These are phyloP conservation scores for Neotoma lepida DNA, from an alignment of 2,113 vertebrate species.

Conservation along the genomic window DNA sequence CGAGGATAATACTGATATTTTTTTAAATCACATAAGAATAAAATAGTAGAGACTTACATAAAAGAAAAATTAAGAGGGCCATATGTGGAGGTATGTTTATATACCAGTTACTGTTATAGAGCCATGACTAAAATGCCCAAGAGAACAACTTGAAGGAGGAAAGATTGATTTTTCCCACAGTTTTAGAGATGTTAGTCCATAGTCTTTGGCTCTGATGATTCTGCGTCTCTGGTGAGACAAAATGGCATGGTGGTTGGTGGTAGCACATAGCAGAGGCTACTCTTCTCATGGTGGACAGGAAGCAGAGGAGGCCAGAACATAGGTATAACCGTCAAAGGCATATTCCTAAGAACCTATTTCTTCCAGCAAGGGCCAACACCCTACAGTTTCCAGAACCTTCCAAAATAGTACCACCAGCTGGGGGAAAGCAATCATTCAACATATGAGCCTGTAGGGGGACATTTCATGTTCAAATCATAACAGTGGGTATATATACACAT, in stretches of 20 bases:
- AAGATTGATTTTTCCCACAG: not conserved
- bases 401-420: not conserved
- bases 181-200: not conserved
- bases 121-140: not conserved
- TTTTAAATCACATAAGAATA: not conserved
- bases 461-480: not conserved
- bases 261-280: not conserved
- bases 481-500: not conserved
- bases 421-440: not conserved
- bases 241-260: not conserved
- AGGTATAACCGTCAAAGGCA: not conserved
- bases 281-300: not conserved
- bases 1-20: slow-evolving; percentile 16
- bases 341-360: not conserved
- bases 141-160: not conserved
- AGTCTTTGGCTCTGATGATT: not conserved
- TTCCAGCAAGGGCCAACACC: too few species aligned
- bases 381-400: not conserved
- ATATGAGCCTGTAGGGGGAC: not conserved
- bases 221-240: not conserved
- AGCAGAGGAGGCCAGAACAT: not conserved
- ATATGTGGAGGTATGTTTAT: not conserved
- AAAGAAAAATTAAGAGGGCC: not conserved
- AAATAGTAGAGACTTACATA: not conserved
- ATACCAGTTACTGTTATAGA: not conserved